Base-by-base conservation (phyloP, 2,113 vertebrate species). In the Smithornis capensis region DNA sequence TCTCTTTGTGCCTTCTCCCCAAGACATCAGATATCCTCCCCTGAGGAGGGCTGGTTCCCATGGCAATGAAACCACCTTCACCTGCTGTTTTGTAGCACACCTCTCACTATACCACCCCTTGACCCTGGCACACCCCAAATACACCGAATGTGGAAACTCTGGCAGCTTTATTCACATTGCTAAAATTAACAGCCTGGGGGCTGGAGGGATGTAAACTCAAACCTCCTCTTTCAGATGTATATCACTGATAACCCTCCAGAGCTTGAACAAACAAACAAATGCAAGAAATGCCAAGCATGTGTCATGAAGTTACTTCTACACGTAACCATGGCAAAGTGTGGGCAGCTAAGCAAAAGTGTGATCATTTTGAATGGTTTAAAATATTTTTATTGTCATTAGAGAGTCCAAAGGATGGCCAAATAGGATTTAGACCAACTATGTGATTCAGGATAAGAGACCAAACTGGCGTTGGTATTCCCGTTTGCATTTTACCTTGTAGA, bases 211-310 rank as follows among this genome's bases (percentile, higher is more conserved):
- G 74, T 83, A 92, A 90, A 70, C 89, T 90, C 95, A 84, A 97
- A 56, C 96, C 97, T 97, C 94, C 97, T 97, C 97, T 96, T 87
- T 96, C 73, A 60, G 89, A 92, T 95, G 94, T 76, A 52, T 92
- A 92, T 96, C 92, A 56, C 93, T 80, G 75, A 83, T 35, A 92
- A 93, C 89, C 93, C 81, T 92, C 94, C 76, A 29, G 90, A 90
- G 92, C 70, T 83, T 42, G 85, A 97, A 85, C 95, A 97, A 97
- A 96, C 88, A 96, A 97, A 96, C 75, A 94, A 95, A 96, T 4
- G 35, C 73, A 70, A 86, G 90, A 97, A 98, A 98, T 97, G 96
- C 94, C 97, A 97, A 3, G 96, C 95, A 88, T 98, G 97, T 97
- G 97, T 97, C 96, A 95, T 38, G 47, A 95, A 97, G 92, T 96